phyloP scores from a whole-genome alignment of 92 coral and sea anemone genomes.

The Micromussa lordhowensis region DNA sequence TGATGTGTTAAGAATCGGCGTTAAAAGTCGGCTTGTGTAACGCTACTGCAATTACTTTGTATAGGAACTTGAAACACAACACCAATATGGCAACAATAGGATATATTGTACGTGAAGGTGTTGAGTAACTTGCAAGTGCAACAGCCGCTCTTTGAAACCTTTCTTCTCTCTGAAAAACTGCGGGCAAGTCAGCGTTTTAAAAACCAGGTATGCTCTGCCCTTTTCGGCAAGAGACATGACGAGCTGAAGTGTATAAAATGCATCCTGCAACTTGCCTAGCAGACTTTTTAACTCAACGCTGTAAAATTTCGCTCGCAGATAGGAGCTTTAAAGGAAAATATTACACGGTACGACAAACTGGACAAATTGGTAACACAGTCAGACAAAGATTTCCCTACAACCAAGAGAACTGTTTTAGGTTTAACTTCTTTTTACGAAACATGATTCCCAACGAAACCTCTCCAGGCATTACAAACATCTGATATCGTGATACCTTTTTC shows the following conservation, averaged over 20 bases:
- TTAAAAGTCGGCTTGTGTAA: too few species aligned
- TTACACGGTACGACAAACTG: background rate
- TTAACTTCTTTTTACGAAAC: background rate
- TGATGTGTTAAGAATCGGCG: too few species aligned
- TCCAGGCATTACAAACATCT: background rate
- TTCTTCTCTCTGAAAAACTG: too few species aligned
- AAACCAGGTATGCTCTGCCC: too few species aligned
- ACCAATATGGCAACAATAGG: too few species aligned
- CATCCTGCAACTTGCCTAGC: background rate
- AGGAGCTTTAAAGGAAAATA: too few species aligned
- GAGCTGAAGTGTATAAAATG: background rate
- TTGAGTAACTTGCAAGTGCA: background rate
- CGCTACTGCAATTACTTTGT: too few species aligned
- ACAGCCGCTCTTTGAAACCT: background rate
- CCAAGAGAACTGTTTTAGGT: background rate
- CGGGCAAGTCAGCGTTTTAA: too few species aligned
- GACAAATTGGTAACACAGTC: background rate
- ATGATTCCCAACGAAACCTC: background rate
- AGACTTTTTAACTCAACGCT: background rate
- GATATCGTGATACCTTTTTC: background rate
- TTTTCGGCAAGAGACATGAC: background rate
- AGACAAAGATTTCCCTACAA: background rate
- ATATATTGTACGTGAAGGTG: background rate
- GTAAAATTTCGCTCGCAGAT: background rate
- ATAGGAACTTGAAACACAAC: too few species aligned